A percentile compares a stretch with the other conserved stretches of the same genome.
These are phyloP conservation scores for Asobara japonica DNA, from an alignment of 1,140 invertebrate genomes.

Conservation along the genomic window DNA sequence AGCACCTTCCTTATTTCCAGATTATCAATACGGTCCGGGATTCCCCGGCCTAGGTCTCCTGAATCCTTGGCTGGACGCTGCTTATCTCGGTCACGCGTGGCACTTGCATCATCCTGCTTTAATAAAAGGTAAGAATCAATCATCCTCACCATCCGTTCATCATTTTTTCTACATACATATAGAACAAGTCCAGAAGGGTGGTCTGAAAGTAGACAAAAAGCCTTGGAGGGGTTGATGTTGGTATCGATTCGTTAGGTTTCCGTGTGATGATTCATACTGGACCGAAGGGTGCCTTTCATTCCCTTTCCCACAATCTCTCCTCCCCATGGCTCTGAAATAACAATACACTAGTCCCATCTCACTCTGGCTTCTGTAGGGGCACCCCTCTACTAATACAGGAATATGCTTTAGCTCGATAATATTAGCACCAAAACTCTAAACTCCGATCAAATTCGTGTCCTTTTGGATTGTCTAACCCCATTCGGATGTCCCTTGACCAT, in stretches of 20 bases:
- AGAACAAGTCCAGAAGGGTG: neutral
- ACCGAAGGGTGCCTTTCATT: slow-evolving; percentile 48
- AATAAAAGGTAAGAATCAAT: slow-evolving; percentile 68
- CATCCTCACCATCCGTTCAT: slow-evolving; percentile 27
- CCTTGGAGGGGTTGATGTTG: slow-evolving; percentile 37
- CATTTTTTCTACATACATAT: neutral
- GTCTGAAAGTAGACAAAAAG: slow-evolving; percentile 27
- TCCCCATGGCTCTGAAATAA: slow-evolving; percentile 23
- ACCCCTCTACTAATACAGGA: slow-evolving; percentile 35
- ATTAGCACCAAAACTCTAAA: too few relatives aligned
- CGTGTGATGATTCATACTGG: slow-evolving; percentile 62
- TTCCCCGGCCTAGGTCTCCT: slow-evolving; percentile 72
- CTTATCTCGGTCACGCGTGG: slow-evolving; percentile 79
- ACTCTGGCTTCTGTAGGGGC: neutral
- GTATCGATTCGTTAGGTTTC: slow-evolving; percentile 62
- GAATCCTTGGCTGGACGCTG: slow-evolving; percentile 80
- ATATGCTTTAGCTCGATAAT: too few relatives aligned
- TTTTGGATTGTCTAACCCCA: too few relatives aligned
- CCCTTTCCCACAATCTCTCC: slow-evolving; percentile 43
- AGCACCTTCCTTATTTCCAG: slow-evolving; percentile 65
- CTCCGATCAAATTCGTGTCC: too few relatives aligned
- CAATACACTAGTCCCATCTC: slow-evolving; percentile 16
- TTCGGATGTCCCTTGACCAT: too few relatives aligned
- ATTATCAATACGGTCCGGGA: slow-evolving; percentile 72
- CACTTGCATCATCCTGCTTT: slow-evolving; percentile 74